phyloP scores from a whole-genome alignment of 2,888 invertebrate genomes.

The Dryobota labecula region DNA sequence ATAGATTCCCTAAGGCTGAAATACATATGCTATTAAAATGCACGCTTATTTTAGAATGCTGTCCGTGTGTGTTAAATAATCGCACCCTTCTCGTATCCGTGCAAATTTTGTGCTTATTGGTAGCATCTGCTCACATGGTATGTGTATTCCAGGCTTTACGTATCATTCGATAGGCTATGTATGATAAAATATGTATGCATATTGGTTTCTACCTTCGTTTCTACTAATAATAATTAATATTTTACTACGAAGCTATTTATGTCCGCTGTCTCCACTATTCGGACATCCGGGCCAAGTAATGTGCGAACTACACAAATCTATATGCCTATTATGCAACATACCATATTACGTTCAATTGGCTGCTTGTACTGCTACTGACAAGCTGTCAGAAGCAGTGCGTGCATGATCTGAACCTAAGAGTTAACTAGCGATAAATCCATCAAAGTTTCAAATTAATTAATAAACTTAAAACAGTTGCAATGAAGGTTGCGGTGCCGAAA shows the following conservation, averaged over 20 bases:
- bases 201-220: background rate
- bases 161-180: background rate
- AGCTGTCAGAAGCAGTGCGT: conserved; percentile 18
- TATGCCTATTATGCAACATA: conserved; percentile 14
- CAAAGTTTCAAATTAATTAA: background rate
- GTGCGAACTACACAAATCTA: conserved; percentile 7
- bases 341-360: conserved; percentile 20
- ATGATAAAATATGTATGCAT: background rate
- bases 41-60: too few relatives aligned
- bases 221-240: conserved; percentile 2
- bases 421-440: background rate
- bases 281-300: conserved; percentile 1
- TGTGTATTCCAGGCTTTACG: too few relatives aligned
- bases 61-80: too few relatives aligned
- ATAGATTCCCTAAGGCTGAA: background rate
- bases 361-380: conserved; percentile 22
- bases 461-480: background rate
- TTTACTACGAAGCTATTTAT: background rate
- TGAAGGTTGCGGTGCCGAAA: background rate
- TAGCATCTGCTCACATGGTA: too few relatives aligned
- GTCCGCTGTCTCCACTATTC: conserved; percentile 6
- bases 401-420: conserved; percentile 14
- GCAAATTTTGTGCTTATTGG: too few relatives aligned
- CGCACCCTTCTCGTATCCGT: too few relatives aligned
- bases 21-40: too few relatives aligned